Percentiles rank a stretch among this genome's conserved stretches.
Evolutionary conservation across 2,797 vertebrate genomes (phyloP).

Genomic region (Pempheris klunzingeri): DNA sequence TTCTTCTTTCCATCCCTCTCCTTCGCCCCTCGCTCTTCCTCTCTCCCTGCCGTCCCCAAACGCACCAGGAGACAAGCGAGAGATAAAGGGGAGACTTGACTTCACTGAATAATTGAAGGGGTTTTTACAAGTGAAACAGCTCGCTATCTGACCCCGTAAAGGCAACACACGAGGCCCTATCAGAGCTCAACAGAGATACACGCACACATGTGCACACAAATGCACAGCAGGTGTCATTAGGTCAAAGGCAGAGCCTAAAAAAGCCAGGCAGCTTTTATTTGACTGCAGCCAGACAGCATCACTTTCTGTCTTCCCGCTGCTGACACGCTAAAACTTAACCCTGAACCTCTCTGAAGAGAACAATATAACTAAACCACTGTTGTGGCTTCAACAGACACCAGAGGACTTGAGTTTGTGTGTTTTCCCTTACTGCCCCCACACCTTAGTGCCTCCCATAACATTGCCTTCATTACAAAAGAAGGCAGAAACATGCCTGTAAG

Average conservation of each 20-base stretch:
- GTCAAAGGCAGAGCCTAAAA: constrained; percentile 41
- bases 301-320: constrained; percentile 22
- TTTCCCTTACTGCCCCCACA: constrained; percentile 19
- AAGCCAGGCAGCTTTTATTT: constrained; percentile 48
- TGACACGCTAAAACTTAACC: constrained; percentile 6
- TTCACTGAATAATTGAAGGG: constrained; percentile 85
- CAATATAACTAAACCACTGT: constrained; percentile 28
- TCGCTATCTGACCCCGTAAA: constrained; percentile 80
- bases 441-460: background rate
- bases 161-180: constrained; percentile 59
- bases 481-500: constrained; percentile 58
- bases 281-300: constrained; percentile 41
- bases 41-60: constrained; percentile 61
- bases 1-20: constrained; percentile 37
- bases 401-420: constrained; percentile 47
- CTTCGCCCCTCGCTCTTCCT: constrained; percentile 41
- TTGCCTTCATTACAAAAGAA: constrained; percentile 49
- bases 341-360: constrained; percentile 33
- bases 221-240: constrained; percentile 45
- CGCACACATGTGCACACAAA: constrained; percentile 31
- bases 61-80: constrained; percentile 74
- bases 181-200: constrained; percentile 62
- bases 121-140: constrained; percentile 80
- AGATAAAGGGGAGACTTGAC: constrained; percentile 85
- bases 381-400: constrained; percentile 24